Conservation (phyloP, 2,113 vertebrate species). For the Gnathonemus echidnorhynchus region DNA sequence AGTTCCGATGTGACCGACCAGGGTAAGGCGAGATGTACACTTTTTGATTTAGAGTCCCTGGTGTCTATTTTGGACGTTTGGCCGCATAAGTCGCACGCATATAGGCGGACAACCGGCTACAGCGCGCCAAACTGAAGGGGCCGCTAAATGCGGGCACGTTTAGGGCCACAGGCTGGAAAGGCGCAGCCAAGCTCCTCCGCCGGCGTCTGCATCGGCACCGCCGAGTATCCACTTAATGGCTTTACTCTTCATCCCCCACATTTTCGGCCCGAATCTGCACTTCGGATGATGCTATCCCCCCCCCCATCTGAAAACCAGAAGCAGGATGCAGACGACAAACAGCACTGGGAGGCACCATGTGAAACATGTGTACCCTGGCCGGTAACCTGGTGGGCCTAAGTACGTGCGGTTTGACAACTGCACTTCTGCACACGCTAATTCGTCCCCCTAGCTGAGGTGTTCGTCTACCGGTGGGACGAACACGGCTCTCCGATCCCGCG, state of each 20-base stretch:
- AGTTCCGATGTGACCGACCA: neutral
- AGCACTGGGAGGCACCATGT: neutral
- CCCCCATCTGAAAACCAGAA: neutral
- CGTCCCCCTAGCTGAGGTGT: neutral
- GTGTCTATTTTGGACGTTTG: neutral
- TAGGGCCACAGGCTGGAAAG: neutral
- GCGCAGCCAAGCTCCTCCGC: neutral
- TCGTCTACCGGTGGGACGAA: neutral
- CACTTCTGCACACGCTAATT: neutral
- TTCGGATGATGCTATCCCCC: neutral
- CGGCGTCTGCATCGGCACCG: neutral
- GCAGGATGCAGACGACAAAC: neutral
- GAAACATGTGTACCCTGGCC: neutral
- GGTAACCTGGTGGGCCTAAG: neutral
- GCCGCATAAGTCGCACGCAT: neutral
- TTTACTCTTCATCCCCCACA: neutral
- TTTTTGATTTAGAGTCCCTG: neutral
- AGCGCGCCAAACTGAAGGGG: neutral
- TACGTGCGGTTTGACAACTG: neutral
- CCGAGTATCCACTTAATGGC: neutral
- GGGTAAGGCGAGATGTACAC: neutral
- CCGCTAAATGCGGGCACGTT: neutral
- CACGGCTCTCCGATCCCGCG: neutral
- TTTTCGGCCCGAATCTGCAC: neutral
- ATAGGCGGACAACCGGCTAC: neutral